Evolutionary conservation across 2,797 vertebrate genomes (phyloP).

Genomic region (Mallotus villosus): DNA sequence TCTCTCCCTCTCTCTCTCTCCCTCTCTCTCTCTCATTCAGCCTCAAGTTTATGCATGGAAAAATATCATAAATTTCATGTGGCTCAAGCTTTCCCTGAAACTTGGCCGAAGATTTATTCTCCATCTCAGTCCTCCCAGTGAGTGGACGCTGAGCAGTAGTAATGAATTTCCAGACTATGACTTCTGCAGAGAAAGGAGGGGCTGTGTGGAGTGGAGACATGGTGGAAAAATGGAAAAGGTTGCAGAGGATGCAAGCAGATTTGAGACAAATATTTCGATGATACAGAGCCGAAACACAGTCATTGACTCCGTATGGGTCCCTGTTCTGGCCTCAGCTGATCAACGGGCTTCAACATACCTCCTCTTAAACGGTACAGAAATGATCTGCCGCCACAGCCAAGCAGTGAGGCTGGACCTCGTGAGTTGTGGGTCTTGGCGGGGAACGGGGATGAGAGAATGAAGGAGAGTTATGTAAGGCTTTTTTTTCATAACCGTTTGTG

Average conservation of each 20-base stretch:
- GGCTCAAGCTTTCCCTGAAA: slow-evolving; percentile 16
- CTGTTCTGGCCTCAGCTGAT: no score
- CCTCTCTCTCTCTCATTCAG: slow-evolving; percentile 17
- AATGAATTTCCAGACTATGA: slow-evolving; percentile 32
- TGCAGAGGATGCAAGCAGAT: not conserved
- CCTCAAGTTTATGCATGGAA: slow-evolving; percentile 27
- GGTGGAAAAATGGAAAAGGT: not conserved
- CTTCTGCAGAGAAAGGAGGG: not conserved
- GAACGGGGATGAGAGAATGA: not conserved
- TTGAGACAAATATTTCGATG: not conserved
- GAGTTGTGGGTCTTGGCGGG: not conserved
- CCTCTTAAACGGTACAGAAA: not conserved
- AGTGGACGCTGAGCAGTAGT: slow-evolving; percentile 17
- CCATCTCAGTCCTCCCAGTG: not conserved
- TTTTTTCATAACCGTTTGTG: not conserved
- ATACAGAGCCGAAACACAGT: not conserved
- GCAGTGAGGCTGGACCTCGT: not conserved
- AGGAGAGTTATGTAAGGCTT: not conserved
- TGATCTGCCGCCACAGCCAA: not conserved
- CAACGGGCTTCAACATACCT: not conserved
- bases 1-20: no score
- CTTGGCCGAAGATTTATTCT: slow-evolving; percentile 24
- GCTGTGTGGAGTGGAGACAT: slow-evolving; percentile 10
- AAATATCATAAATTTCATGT: slow-evolving; percentile 30
- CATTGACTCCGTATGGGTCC: not conserved